These are phyloP conservation scores for Lasiurus cinereus DNA, from an alignment of 2,113 vertebrate genomes.

Conservation along the genomic window DNA sequence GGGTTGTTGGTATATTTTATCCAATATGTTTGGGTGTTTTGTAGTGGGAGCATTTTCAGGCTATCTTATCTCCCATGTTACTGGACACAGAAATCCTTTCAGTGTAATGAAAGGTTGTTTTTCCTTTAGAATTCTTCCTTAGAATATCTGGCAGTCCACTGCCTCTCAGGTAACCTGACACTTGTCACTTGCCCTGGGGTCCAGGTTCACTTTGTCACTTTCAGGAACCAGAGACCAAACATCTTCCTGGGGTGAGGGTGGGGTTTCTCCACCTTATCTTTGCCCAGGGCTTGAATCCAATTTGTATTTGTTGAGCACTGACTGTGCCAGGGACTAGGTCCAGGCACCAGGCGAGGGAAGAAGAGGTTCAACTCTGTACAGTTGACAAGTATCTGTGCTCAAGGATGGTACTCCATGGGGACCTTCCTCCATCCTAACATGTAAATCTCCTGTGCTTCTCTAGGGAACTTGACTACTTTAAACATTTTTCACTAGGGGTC, in stretches of 20 bases:
- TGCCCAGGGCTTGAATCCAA: neutral
- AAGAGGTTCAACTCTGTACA: neutral
- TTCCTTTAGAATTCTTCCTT: constrained; percentile 33
- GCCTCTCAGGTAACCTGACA: neutral
- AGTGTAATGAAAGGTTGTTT: neutral
- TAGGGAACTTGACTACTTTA: neutral
- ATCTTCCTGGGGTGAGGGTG: neutral
- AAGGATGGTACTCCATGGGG: neutral
- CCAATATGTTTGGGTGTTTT: neutral
- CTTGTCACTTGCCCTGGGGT: constrained; percentile 38
- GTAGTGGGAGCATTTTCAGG: neutral
- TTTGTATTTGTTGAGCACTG: neutral
- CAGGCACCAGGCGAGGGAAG: neutral
- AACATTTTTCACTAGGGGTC: neutral
- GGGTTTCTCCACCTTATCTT: neutral
- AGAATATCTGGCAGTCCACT: neutral
- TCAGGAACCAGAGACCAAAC: neutral
- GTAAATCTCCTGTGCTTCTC: neutral
- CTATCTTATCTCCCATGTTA: neutral
- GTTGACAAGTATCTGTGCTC: neutral
- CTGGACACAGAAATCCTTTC: neutral
- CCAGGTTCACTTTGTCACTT: neutral
- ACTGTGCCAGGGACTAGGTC: neutral
- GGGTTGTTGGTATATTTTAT: neutral
- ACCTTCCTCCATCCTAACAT: neutral